Conservation (phyloP, 2,888 invertebrate genomes). For the Pollenia amentaria region DNA sequence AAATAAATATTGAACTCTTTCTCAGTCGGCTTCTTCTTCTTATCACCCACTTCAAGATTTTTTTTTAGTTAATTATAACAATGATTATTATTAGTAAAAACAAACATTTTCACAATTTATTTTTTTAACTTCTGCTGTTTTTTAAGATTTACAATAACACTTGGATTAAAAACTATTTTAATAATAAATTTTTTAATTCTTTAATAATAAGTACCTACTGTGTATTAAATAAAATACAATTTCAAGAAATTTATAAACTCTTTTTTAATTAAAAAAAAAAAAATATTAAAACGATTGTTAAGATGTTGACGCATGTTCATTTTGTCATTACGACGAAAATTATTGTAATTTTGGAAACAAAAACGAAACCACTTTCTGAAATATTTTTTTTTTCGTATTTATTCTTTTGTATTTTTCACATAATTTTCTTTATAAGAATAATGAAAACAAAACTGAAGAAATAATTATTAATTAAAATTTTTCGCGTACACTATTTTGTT, state of each 20-base stretch:
- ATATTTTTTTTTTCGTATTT: not conserved
- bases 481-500: conserved; percentile 31
- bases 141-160: not conserved
- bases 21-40: not conserved
- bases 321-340: not conserved
- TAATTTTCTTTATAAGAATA: conserved; percentile 20
- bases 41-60: not conserved
- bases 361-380: not conserved
- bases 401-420: conserved; percentile 11
- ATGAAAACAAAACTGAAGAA: not conserved
- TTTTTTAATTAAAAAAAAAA: not conserved
- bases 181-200: not conserved
- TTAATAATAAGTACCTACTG: too few species aligned
- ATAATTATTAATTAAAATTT: conserved; percentile 57
- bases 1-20: not conserved
- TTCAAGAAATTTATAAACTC: not conserved
- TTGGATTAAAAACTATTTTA: not conserved
- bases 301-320: conserved; percentile 33
- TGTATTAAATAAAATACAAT: not conserved
- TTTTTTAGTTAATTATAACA: conserved; percentile 24
- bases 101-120: conserved; percentile 31
- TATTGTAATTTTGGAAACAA: not conserved
- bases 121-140: conserved; percentile 14
- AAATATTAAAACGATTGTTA: conserved; percentile 5
- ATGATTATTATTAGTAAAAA: not conserved